Percentiles rank a stretch among this genome's conserved stretches.
Conservation (phyloP, 2,888 invertebrate species). For the Microctonus hyperodae region DNA sequence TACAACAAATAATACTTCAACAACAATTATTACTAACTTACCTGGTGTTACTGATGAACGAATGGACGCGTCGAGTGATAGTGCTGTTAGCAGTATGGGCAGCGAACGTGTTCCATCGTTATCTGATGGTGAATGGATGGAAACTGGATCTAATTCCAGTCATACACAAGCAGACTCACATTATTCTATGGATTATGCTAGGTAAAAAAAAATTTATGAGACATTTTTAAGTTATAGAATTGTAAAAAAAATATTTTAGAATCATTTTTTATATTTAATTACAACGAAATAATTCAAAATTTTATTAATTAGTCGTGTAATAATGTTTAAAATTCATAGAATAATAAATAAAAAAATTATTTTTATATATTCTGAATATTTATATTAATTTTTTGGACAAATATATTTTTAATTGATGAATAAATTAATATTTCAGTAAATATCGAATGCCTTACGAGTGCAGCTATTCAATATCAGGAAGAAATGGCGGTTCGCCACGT, state of each 20-base stretch:
- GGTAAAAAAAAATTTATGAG: slow-evolving; percentile 48
- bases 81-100: slow-evolving; percentile 92
- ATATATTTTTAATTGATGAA: no score
- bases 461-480: slow-evolving; percentile 66
- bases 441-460: slow-evolving; percentile 77
- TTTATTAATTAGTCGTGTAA: no score
- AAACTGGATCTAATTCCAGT: slow-evolving; percentile 82
- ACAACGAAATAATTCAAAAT: no score
- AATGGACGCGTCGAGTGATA: slow-evolving; percentile 87
- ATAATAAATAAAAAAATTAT: no score
- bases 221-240: no score
- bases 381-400: neutral
- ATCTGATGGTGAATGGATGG: slow-evolving; percentile 91
- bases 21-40: slow-evolving; percentile 58
- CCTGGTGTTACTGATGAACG: slow-evolving; percentile 67
- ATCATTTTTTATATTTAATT: neutral
- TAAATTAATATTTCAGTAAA: slow-evolving; percentile 69
- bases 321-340: no score
- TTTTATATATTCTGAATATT: no score
- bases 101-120: slow-evolving; percentile 88
- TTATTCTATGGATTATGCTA: slow-evolving; percentile 75
- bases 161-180: slow-evolving; percentile 69
- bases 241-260: neutral
- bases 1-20: slow-evolving; percentile 59
- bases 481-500: slow-evolving; percentile 58